Evolutionary conservation across 2,888 invertebrate genomes (phyloP), one percentile per base, ranked within the genome.

Genomic region (Drosophila flavopinicola): DNA sequence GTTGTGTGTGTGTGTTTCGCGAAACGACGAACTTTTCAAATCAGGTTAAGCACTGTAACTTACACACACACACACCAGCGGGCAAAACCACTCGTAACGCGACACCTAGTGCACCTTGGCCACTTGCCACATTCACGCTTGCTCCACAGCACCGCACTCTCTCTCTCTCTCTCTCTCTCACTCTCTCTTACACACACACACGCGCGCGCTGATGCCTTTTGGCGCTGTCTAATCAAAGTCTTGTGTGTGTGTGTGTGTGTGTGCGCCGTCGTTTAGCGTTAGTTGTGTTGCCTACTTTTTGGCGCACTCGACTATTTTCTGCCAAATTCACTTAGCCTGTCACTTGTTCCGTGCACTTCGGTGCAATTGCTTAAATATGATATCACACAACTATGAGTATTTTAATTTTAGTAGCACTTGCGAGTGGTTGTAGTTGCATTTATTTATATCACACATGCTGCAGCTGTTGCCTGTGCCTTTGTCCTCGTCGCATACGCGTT

Each of bases 321-420:
- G 54, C 57, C 60, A 69, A 85, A 80, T 76, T 78, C 86, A 80
- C 73, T 80, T 80, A 85, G 77, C 33, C 33, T 56, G 63, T 59
- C 79, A 85, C 72, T 82, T 64, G 53, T 24, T 24, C 44, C 51
- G 52, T 65, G 42, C 56, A 54, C 49, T 66, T 32, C 38, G 38
- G 56, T 75, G 73, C 66, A 75, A 86, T 84, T 79, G 82, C 86
- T 86, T 80, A 75, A 79, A 60, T 71, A 69, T 69, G 66, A 64
- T 78, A 58, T 65, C 66, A 60, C 71, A 35, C 33, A 20, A 32
- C 30, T 58, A 25, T 33, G 27, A 47, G 48, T 45, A 66, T 51
- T 75, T 53, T 71, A 59, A 54, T 75, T 74, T 74, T 75, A 66
- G 75, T 60, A 48, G 25, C 70, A 72, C 72, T 71, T 54, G 66